Conservation (phyloP, 2,888 invertebrate species). For the Caenorhabditis zanzibari region DNA sequence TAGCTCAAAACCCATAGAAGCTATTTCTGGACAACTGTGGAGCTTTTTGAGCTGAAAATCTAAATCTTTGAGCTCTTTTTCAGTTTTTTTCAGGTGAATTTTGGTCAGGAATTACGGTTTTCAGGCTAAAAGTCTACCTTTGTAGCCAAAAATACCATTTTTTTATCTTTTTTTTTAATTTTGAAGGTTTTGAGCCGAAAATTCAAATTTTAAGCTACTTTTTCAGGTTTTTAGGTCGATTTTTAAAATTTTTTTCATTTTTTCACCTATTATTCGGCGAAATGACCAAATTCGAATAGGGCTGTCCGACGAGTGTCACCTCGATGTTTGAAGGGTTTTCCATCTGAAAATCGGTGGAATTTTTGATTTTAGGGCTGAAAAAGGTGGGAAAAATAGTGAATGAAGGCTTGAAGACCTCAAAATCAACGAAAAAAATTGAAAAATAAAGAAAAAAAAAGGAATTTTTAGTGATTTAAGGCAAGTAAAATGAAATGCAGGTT, state of each 20-base stretch:
- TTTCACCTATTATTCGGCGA: conserved; percentile 56
- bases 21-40: no score
- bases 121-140: no score
- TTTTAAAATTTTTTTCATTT: not conserved
- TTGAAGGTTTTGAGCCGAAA: not conserved
- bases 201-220: not conserved
- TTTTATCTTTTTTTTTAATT: not conserved
- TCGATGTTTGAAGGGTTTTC: conserved; percentile 36
- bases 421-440: not conserved
- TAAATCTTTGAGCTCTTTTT: no score
- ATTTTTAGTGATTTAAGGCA: no score
- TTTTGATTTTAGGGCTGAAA: not conserved
- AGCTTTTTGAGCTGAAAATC: no score
- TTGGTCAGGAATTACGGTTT: no score
- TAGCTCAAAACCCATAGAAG: no score
- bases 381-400: not conserved
- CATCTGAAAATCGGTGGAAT: conserved; percentile 45
- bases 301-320: conserved; percentile 42
- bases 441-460: not conserved
- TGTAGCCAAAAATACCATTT: not conserved
- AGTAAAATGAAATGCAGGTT: conserved; percentile 12
- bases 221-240: no score
- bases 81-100: no score
- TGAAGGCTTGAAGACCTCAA: not conserved
- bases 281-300: conserved; percentile 52